Base-by-base conservation (phyloP, 2,797 vertebrate genomes). In the Hypotaenidia philippensis region DNA sequence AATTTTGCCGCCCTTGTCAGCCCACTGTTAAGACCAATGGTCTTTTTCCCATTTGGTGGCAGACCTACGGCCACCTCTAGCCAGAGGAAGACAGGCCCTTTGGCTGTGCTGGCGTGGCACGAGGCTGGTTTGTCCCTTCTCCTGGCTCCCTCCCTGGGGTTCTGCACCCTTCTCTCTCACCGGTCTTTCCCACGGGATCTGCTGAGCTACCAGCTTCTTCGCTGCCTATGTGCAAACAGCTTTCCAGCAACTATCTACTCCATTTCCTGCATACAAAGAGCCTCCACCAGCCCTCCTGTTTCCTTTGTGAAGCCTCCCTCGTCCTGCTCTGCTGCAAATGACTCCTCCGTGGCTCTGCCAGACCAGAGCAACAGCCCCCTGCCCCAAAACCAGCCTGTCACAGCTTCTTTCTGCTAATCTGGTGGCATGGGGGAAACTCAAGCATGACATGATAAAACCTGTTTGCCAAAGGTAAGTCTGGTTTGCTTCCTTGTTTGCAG, bases 401-500 rank as follows among this genome's bases (percentile, higher is more conserved):
- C 18, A 90, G 21, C 12, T 80, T 38, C 71, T 70, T 83, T 26
- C 19, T 60, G 32, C 40, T 82, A 3, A 0, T 52, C 71, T 55
- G 47, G 50, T n/a, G 69, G 36, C 32, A 45, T 1, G 9, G 45
- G 22, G 47, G 66, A 83, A 89, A 65, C 71, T 78, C 55, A 57
- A 78, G 44, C 29, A 52, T 0, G 1, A 32, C 92, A 36, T 20
- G 92, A 94, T 72, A 49, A 86, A 83, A 92, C 94, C 76, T 93
- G 84, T 92, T 89, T 66, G 57, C 96, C 91, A 81, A 83, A 92
- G 92, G 84, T 72, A 68, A 78, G 77, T 82, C 85, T 94, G 83
- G 93, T 93, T 91, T 88, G 80, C 40, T 96, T 94, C 89, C 95
- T 91, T 91, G 77, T 94, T 96, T 78, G 80, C 31, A 2, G 85